Evolutionary conservation across 2,888 invertebrate genomes (phyloP).

Genomic region (Phragmatobia fuliginosa): DNA sequence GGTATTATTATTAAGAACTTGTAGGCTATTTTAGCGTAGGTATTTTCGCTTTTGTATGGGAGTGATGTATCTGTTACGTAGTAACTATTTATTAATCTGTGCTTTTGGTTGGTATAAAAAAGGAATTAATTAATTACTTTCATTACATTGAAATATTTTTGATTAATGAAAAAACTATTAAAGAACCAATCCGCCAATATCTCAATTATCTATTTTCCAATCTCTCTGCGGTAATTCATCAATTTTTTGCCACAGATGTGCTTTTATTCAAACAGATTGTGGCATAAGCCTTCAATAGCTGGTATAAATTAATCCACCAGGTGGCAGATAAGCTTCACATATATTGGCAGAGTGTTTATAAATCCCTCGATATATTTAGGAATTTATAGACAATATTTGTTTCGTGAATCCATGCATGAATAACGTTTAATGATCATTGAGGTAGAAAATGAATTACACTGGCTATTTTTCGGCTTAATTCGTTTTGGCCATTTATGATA

Average conservation of each 20-base stretch:
- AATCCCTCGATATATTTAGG: neutral
- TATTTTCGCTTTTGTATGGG: no score
- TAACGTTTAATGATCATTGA: neutral
- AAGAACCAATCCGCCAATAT: neutral
- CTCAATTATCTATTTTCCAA: neutral
- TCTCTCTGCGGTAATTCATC: neutral
- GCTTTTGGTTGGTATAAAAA: no score
- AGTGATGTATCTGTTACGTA: no score
- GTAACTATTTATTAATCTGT: no score
- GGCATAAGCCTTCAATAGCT: neutral
- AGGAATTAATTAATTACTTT: no score
- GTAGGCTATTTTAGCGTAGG: no score
- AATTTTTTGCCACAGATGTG: neutral
- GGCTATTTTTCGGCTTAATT: neutral
- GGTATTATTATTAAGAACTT: no score
- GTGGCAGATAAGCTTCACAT: neutral
- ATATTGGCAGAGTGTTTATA: neutral
- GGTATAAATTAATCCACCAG: neutral
- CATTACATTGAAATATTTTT: no score
- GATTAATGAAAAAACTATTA: neutral
- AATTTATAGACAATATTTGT: neutral
- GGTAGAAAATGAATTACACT: neutral
- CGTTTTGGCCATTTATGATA: neutral
- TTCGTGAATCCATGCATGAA: neutral
- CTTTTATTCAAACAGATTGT: neutral